phyloP scores from a whole-genome alignment of 2,888 invertebrate species.

The Aspidiotus destructor region DNA sequence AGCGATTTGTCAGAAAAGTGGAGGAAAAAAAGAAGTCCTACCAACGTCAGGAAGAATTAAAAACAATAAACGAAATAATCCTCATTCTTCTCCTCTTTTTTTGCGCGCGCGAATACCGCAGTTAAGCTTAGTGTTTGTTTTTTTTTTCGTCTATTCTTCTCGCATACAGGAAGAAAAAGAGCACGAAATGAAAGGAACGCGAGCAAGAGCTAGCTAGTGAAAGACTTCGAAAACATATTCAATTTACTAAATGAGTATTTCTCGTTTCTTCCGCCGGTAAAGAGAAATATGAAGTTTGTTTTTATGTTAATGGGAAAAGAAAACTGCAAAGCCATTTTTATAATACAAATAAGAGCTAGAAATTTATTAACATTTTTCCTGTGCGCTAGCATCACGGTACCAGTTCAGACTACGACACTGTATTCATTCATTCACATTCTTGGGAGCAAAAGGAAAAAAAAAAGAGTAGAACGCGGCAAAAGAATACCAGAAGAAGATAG shows the following conservation, averaged over 20 bases:
- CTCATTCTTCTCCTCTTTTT: background rate
- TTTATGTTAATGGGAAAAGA: conserved; percentile 30
- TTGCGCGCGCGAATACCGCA: too few relatives aligned
- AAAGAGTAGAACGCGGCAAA: too few relatives aligned
- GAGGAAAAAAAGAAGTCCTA: background rate
- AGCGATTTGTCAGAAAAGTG: background rate
- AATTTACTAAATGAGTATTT: conserved; percentile 25
- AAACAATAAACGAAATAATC: background rate
- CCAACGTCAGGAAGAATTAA: background rate
- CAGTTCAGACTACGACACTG: too few relatives aligned
- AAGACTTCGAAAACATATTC: conserved; percentile 30
- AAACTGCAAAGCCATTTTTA: conserved; percentile 28
- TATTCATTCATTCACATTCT: background rate
- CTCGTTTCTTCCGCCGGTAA: conserved; percentile 14
- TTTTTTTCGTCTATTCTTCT: too few relatives aligned
- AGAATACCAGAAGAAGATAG: too few relatives aligned
- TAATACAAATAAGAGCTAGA: conserved; percentile 21
- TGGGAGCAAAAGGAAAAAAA: too few relatives aligned
- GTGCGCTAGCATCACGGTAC: too few relatives aligned
- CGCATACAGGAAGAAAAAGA: background rate
- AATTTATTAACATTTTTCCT: conserved; percentile 28
- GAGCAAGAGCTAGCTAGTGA: conserved; percentile 6
- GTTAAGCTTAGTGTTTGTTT: too few relatives aligned
- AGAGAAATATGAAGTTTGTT: conserved; percentile 17
- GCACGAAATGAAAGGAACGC: conserved; percentile 5